Conservation (phyloP, 2,113 vertebrate genomes). For the Nibea albiflora region DNA sequence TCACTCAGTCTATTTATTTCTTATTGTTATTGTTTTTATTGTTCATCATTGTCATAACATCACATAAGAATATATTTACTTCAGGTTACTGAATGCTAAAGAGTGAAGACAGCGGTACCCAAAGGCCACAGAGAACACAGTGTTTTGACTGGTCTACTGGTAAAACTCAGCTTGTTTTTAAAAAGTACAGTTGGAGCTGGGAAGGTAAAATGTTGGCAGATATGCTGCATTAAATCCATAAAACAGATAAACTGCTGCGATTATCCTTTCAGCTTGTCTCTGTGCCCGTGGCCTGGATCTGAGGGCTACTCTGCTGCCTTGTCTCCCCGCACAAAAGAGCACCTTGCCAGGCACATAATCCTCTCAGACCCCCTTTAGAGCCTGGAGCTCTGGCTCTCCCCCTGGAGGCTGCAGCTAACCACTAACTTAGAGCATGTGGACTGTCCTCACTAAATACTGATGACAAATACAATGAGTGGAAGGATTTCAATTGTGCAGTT, state of each 20-base stretch:
- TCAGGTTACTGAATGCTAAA: too few relatives aligned
- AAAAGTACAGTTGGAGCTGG: background rate
- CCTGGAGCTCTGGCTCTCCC: conserved; percentile 29
- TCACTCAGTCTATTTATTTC: too few relatives aligned
- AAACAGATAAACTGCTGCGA: conserved; percentile 23
- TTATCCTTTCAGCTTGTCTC: conserved; percentile 43
- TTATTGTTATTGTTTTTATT: too few relatives aligned
- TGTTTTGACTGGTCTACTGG: background rate
- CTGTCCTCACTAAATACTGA: conserved; percentile 36
- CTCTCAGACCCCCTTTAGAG: conserved; percentile 41
- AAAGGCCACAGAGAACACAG: too few relatives aligned
- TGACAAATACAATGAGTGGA: conserved; percentile 35
- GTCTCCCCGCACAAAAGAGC: conserved; percentile 56
- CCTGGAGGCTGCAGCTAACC: conserved; percentile 16
- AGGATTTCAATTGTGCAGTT: conserved; percentile 31
- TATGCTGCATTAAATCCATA: conserved; percentile 32
- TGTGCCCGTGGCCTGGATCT: conserved; percentile 45
- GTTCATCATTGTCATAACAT: too few relatives aligned
- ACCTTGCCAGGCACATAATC: conserved; percentile 65
- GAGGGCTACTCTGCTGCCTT: conserved; percentile 39
- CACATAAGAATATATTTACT: too few relatives aligned
- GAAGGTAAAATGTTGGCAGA: conserved; percentile 35
- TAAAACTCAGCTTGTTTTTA: conserved; percentile 3
- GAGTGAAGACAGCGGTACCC: too few relatives aligned
- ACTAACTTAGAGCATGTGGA: conserved; percentile 46